phyloP scores from a whole-genome alignment of 2,888 invertebrate species.

The Lochmaea capreae region DNA sequence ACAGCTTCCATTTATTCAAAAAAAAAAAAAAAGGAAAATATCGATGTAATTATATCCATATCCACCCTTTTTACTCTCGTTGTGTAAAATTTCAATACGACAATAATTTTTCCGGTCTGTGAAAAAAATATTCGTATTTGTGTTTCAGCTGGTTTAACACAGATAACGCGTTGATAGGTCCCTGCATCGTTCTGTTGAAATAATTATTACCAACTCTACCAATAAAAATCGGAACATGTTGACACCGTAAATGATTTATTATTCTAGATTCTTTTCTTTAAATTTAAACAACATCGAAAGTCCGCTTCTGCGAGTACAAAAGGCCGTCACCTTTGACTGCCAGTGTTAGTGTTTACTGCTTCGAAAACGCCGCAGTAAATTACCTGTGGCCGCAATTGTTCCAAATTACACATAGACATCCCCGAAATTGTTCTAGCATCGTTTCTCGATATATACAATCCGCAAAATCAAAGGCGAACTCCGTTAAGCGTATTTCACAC shows the following conservation, averaged over 20 bases:
- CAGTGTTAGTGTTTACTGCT: conserved; percentile 29
- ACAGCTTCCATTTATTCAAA: neutral
- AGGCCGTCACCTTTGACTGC: conserved; percentile 22
- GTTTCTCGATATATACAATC: conserved; percentile 52
- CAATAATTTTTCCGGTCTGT: neutral
- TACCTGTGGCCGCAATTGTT: conserved; percentile 38
- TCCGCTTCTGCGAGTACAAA: conserved; percentile 8
- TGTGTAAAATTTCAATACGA: neutral
- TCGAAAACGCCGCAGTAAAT: conserved; percentile 33
- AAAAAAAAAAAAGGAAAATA: too few species aligned
- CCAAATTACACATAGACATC: conserved; percentile 48
- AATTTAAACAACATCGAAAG: neutral
- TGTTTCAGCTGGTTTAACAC: conserved; percentile 39
- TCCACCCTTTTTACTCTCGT: too few species aligned
- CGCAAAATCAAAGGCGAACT: conserved; percentile 53
- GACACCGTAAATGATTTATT: neutral
- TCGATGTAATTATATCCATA: too few species aligned
- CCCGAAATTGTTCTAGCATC: conserved; percentile 45
- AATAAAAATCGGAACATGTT: neutral
- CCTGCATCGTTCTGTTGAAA: conserved; percentile 27
- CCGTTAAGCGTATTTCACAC: conserved; percentile 44
- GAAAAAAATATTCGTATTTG: conserved; percentile 5
- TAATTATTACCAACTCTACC: neutral
- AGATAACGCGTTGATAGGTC: conserved; percentile 41
- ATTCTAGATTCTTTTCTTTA: neutral